phyloP scores from a whole-genome alignment of 2,113 vertebrate species.

The Circaetus cinerascens region DNA sequence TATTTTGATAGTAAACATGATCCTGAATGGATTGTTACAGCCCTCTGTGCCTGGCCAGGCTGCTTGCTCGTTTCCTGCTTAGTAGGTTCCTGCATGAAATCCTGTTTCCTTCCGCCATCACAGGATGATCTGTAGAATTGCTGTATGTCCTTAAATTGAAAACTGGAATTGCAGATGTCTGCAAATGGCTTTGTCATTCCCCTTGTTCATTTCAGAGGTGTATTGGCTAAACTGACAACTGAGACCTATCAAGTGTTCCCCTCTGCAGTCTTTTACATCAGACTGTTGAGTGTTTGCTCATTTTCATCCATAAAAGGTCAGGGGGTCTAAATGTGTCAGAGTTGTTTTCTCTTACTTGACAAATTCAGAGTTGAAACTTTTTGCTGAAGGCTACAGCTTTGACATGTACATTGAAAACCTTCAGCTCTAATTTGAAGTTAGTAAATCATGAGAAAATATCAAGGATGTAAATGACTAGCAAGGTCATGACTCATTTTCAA shows the following conservation, averaged over 20 bases:
- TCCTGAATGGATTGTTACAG: background rate
- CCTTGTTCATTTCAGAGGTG: background rate
- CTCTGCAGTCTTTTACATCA: background rate
- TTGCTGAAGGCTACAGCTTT: slow-evolving; percentile 8
- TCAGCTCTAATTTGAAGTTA: background rate
- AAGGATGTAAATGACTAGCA: background rate
- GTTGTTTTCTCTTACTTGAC: slow-evolving; percentile 1
- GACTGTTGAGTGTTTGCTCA: background rate
- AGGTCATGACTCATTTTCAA: background rate
- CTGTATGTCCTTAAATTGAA: background rate
- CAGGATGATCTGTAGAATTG: background rate
- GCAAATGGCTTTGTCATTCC: background rate
- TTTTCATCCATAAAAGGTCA: background rate
- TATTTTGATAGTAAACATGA: background rate
- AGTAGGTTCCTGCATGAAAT: background rate
- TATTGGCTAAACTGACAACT: background rate
- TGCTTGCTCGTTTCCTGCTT: background rate
- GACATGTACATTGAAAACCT: background rate
- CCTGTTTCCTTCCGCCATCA: background rate
- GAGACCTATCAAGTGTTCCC: background rate
- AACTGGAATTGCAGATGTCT: background rate
- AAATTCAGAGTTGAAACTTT: slow-evolving; percentile 9
- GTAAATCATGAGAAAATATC: slow-evolving; percentile 11
- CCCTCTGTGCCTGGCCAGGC: background rate
- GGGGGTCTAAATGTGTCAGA: background rate